Conservation (phyloP, 2,113 vertebrate species). For the Gobiocypris rarus region DNA sequence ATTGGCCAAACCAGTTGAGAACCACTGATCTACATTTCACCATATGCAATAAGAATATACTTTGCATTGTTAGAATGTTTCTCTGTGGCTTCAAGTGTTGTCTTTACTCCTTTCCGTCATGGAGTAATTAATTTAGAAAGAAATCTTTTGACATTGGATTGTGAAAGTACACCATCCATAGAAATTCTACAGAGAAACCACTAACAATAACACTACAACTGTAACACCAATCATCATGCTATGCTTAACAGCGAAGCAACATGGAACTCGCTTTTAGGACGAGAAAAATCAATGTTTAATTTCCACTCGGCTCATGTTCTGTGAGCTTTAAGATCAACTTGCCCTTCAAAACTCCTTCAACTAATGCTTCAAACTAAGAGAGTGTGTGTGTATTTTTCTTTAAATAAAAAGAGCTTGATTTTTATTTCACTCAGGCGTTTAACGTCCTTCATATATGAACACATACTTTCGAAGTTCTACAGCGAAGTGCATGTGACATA, state of each 20-base stretch:
- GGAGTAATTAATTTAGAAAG: not conserved
- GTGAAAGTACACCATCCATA: not conserved
- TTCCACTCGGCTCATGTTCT: conserved; percentile 39
- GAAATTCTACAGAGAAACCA: not conserved
- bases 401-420: not conserved
- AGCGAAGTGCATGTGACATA: not conserved
- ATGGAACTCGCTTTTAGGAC: conserved; percentile 11
- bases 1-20: no score
- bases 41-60: not conserved
- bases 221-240: conserved; percentile 10
- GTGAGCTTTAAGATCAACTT: conserved; percentile 33
- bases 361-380: not conserved
- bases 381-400: not conserved
- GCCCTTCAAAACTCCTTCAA: conserved; percentile 38
- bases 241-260: conserved; percentile 23
- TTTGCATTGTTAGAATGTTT: not conserved
- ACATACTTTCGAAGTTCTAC: not conserved
- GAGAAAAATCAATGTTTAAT: conserved; percentile 49
- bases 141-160: not conserved
- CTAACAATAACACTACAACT: conserved; percentile 24
- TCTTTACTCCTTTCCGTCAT: not conserved
- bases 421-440: not conserved
- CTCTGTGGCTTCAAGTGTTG: not conserved
- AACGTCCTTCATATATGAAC: not conserved
- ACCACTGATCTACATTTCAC: no score